Conservation (phyloP, 1,140 invertebrate genomes). For the Papilio glaucus region DNA sequence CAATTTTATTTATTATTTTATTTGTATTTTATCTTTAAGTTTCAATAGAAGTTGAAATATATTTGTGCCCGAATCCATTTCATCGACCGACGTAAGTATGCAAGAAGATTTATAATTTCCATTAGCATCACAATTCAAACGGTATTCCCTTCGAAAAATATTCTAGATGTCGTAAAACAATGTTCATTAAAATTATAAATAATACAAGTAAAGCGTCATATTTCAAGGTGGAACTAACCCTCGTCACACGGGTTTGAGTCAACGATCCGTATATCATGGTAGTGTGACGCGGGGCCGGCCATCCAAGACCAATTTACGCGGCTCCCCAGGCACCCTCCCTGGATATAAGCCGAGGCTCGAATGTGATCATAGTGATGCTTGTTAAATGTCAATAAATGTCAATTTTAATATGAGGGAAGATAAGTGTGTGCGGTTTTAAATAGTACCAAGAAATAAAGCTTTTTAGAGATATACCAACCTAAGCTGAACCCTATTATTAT, state of each 20-base stretch:
- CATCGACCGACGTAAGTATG: background rate
- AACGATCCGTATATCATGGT: conserved; percentile 8
- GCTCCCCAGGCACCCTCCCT: background rate
- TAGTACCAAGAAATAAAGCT: background rate
- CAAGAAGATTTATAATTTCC: background rate
- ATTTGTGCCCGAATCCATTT: too few species aligned
- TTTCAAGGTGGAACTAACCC: conserved; percentile 10
- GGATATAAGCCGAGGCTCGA: background rate
- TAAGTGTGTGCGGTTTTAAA: background rate
- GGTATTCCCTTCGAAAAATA: background rate
- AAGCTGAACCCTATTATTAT: too few species aligned
- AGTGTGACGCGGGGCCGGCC: background rate
- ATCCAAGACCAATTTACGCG: background rate
- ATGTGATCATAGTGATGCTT: conserved; percentile 19
- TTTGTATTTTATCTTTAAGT: too few species aligned
- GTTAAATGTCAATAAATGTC: conserved; percentile 29
- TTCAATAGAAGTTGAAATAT: too few species aligned
- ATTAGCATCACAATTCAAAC: background rate
- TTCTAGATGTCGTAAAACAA: background rate
- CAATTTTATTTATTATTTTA: too few species aligned
- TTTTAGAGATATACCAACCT: background rate
- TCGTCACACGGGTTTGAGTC: conserved; percentile 7
- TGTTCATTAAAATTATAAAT: conserved; percentile 19
- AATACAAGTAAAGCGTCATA: background rate
- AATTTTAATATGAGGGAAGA: conserved; percentile 6